Evolutionary conservation across 2,888 invertebrate genomes (phyloP).

Genomic region (Pocota personata): DNA sequence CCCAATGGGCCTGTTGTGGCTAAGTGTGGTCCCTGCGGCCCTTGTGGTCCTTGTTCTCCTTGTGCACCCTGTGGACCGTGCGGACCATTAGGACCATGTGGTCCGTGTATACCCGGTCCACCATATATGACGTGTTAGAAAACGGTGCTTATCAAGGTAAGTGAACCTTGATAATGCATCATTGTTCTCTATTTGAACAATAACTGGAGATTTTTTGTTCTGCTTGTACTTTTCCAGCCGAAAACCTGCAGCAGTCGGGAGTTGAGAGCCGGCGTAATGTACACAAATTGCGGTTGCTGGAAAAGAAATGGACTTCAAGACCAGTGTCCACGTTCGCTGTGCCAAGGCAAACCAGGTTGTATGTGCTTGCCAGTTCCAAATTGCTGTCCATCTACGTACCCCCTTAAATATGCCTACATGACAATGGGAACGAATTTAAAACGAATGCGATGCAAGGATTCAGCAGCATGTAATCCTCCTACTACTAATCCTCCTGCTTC

Average conservation of each 20-base stretch:
- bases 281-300: conserved; percentile 85
- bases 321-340: conserved; percentile 84
- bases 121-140: conserved; percentile 54
- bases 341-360: conserved; percentile 82
- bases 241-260: conserved; percentile 84
- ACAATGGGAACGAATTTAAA: conserved; percentile 79
- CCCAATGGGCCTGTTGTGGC: conserved; percentile 63
- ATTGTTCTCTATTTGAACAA: background rate
- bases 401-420: conserved; percentile 78
- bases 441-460: conserved; percentile 77
- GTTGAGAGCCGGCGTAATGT: conserved; percentile 84
- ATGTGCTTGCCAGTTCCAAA: conserved; percentile 83
- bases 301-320: conserved; percentile 85
- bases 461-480: conserved; percentile 47
- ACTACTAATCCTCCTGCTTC: background rate
- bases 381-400: conserved; percentile 82
- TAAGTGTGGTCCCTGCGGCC: conserved; percentile 76
- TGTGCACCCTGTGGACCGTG: conserved; percentile 63
- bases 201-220: background rate
- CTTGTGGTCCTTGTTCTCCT: conserved; percentile 74
- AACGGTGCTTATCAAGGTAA: conserved; percentile 56
- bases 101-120: conserved; percentile 56
- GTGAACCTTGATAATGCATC: conserved; percentile 50
- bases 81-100: conserved; percentile 58
- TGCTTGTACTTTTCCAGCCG: conserved; percentile 76